A percentile compares a stretch with the other conserved stretches of the same genome.
Conservation (phyloP, 2,113 vertebrate species). For the Todiramphus saurophagus region DNA sequence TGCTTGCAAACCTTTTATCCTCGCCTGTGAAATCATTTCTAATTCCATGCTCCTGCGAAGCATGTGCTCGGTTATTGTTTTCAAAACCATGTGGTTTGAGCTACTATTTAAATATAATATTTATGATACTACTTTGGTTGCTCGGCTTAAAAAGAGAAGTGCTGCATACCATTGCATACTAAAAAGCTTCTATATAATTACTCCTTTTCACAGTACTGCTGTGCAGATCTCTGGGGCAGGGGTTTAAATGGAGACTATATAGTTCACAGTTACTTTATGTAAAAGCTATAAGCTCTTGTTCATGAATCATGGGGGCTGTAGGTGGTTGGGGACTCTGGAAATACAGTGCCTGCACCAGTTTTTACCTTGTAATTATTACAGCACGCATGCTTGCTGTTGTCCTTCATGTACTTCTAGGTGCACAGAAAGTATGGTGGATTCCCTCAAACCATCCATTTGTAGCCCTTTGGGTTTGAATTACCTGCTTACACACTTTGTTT, state of each 20-base stretch:
- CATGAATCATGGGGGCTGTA: background rate
- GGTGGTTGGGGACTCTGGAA: background rate
- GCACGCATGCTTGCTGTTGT: rapidly evolving
- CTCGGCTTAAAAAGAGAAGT: slow-evolving; percentile 17
- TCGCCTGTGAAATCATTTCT: slow-evolving; percentile 12
- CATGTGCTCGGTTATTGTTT: slow-evolving; percentile 46
- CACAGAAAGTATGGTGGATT: background rate
- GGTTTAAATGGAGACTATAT: background rate
- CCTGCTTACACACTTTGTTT: background rate
- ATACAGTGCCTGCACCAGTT: background rate
- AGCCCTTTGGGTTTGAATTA: background rate
- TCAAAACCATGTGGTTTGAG: slow-evolving; percentile 28
- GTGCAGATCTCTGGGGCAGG: slow-evolving; percentile 8
- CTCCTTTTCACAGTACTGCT: slow-evolving; percentile 20
- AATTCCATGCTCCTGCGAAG: slow-evolving; percentile 13
- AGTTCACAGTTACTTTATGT: background rate
- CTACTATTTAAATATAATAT: slow-evolving; percentile 56
- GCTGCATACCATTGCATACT: slow-evolving; percentile 15
- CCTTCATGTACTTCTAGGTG: background rate
- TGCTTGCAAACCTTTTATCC: slow-evolving; percentile 33
- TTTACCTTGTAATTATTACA: background rate
- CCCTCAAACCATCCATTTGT: background rate
- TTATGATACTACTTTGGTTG: slow-evolving; percentile 27
- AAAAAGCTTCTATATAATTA: slow-evolving; percentile 50
- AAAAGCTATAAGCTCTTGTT: background rate